Evolutionary conservation across 2,888 invertebrate species (phyloP), one percentile per base, ranked within the genome.

Genomic region (Hemaris fuciformis): DNA sequence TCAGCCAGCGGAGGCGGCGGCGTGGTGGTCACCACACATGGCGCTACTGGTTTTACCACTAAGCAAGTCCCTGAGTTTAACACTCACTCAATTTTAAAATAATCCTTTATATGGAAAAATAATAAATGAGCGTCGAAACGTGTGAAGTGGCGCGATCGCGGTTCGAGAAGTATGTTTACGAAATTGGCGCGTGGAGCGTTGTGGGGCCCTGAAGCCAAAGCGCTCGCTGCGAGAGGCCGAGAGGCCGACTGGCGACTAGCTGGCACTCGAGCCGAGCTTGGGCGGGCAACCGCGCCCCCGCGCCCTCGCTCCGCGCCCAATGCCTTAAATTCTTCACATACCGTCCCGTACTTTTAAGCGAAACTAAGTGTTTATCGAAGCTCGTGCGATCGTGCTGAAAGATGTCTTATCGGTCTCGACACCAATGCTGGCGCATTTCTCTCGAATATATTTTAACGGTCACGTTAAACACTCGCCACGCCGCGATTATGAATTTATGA

Each of bases 211-310:
- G 59, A 70, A 70, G 73, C 68, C 72, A 64, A 60, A 66, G 65
- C 62, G 61, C 69, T 66, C 66, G 67, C 62, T 60, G 64, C 66
- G 62, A 64, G 70, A 59, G 69, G 68, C 67, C 74, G 71, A 70
- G 73, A 72, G 71, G 69, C 67, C 73, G 71, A 76, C 74, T 77
- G 75, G 61, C 67, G 69, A 66, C 62, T 62, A 63, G 62, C 58
- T 61, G 66, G 68, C 66, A 63, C 67, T 65, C 66, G 77, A 74
- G 73, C 70, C 68, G 73, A 72, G 79, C 80, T 77, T 84, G 81
- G 84, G 87, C 87, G 88, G 87, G 87, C 87, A 83, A 83, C 75
- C 75, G 76, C 82, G 71, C 79, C 85, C 83, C 77, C 75, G 74
- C 83, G 67, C 82, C 79, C 83, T 76, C 77, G 64, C 77, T 81